These are phyloP conservation scores for Baccha elongata DNA, from an alignment of 2,888 invertebrate genomes.

Conservation along the genomic window DNA sequence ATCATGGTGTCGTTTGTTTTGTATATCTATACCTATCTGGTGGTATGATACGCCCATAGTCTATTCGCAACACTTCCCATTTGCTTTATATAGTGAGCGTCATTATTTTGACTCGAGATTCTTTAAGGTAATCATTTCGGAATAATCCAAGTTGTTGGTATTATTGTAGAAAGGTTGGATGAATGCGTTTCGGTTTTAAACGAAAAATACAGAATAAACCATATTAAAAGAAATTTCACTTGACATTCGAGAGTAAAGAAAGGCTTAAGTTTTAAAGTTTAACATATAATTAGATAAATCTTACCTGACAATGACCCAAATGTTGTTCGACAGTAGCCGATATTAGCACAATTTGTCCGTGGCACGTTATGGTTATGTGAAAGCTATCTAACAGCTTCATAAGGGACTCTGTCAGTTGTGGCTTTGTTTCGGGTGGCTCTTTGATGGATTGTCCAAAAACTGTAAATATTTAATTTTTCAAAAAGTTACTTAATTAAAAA, in stretches of 20 bases:
- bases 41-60: too few relatives aligned
- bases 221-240: background rate
- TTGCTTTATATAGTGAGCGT: too few relatives aligned
- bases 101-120: too few relatives aligned
- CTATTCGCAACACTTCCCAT: too few relatives aligned
- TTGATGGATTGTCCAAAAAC: slow-evolving; percentile 85
- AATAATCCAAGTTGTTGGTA: too few relatives aligned
- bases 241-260: too few relatives aligned
- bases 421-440: slow-evolving; percentile 81
- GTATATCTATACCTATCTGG: too few relatives aligned
- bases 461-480: slow-evolving; percentile 52
- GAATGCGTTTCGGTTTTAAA: too few relatives aligned
- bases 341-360: slow-evolving; percentile 92
- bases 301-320: slow-evolving; percentile 92
- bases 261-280: too few relatives aligned
- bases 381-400: slow-evolving; percentile 90
- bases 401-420: slow-evolving; percentile 85
- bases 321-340: slow-evolving; percentile 93
- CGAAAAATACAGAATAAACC: background rate
- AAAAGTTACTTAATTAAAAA: background rate
- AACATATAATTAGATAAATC: slow-evolving; percentile 70
- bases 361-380: slow-evolving; percentile 89
- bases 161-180: too few relatives aligned
- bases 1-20: too few relatives aligned
- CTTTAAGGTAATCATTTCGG: too few relatives aligned